Base-by-base conservation (phyloP, 2,888 invertebrate genomes). In the Patella caerulea region DNA sequence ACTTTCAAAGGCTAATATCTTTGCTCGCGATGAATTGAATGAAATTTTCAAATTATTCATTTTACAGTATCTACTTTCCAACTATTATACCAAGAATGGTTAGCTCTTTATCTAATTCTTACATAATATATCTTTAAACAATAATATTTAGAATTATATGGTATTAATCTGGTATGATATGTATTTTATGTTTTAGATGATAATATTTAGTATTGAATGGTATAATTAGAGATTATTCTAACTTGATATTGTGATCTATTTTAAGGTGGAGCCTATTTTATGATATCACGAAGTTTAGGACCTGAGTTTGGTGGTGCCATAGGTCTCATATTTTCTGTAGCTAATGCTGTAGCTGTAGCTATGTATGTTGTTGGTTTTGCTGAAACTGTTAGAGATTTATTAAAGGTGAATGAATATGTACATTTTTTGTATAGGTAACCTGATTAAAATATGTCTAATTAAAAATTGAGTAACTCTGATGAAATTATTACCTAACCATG, bases 291-390 rank as follows among this genome's bases (percentile, higher is more conserved):
- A 86, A 97, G 98, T 0, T 93, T 99, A 74, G 99, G 99, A 0
- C 98, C 99, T 0, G 98, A 99, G 92, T 98, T 98, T 90, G 99
- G 98, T 0, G 98, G 98, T 0, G 93, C 98, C 0, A 98, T 99
- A 19, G 99, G 99, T 12, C 94, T 99, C 4, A 97, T 99, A 4
- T 98, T 99, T 90, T 97, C 98, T 0, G 96, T 98, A 88, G 99
- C 99, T 0, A 99, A 99, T 92, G 96, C 98, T 0, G 97, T 99
- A 0, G 96, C 97, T 0, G 97, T 97, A 0, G 96, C 98, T 5
- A 97, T 98, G 97, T 98, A 99, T 92, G 96, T 98, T 0, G 98
- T 99, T 72, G 99, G 99, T 0, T 99, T 99, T 93, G 97, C 98
- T 86, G 97, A 98, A 91, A 97, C 98, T 0, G 92, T 98, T 45